Percentiles rank a stretch among this genome's conserved stretches.
Conservation (phyloP, 2,797 vertebrate genomes). For the Hydrolagus colliei region DNA sequence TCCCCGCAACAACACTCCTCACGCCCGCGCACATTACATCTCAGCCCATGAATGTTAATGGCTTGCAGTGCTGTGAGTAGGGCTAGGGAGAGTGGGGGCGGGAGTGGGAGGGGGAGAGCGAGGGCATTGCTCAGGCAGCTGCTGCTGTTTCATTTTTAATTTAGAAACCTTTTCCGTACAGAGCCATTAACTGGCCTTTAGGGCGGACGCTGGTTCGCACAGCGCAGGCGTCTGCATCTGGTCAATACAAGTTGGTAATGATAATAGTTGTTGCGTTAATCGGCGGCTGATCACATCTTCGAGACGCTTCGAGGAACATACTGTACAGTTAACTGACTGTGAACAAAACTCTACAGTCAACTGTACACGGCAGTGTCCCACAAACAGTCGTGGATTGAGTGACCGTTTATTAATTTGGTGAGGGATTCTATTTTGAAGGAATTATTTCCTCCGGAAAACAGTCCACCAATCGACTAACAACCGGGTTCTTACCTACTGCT, state of each 20-base stretch:
- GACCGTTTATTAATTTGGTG: too few relatives aligned
- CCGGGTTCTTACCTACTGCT: too few relatives aligned
- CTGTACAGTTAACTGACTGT: not conserved
- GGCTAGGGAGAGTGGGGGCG: not conserved
- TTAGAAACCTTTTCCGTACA: not conserved
- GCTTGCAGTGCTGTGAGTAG: not conserved
- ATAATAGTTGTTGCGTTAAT: not conserved
- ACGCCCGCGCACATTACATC: constrained; percentile 14
- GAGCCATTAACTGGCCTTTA: not conserved
- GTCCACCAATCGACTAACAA: too few relatives aligned
- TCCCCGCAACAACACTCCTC: constrained; percentile 14
- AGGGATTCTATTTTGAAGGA: too few relatives aligned
- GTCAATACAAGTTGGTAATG: not conserved
- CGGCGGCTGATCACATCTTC: not conserved
- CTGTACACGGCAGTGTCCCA: too few relatives aligned
- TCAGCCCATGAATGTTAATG: constrained; percentile 30
- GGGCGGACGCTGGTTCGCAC: not conserved
- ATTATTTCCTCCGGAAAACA: too few relatives aligned
- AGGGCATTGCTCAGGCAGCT: constrained; percentile 22
- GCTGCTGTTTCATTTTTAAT: constrained; percentile 18
- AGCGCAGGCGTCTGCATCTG: not conserved
- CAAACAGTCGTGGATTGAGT: too few relatives aligned
- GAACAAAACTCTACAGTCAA: too few relatives aligned
- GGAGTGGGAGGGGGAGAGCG: constrained; percentile 13
- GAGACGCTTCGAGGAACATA: not conserved